These are phyloP conservation scores for Triplophysa siluroides DNA, from an alignment of 2,113 vertebrate genomes.

Conservation along the genomic window DNA sequence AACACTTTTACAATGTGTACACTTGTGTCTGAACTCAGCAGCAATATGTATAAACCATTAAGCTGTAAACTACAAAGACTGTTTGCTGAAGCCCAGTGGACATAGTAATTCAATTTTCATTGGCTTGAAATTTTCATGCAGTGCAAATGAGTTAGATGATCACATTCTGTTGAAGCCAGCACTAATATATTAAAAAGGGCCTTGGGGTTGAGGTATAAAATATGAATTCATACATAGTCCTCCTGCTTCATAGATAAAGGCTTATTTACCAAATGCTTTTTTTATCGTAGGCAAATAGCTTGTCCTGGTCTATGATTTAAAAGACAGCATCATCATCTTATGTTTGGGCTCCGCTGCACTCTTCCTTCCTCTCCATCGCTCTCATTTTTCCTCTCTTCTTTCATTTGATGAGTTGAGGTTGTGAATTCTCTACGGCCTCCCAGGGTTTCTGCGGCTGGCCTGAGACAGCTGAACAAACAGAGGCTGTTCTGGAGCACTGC, in stretches of 20 bases:
- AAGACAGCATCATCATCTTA: slow-evolving; percentile 51
- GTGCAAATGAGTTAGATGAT: slow-evolving; percentile 19
- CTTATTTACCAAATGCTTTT: background rate
- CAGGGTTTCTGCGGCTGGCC: slow-evolving; percentile 70
- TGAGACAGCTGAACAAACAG: slow-evolving; percentile 80
- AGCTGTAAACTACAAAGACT: background rate
- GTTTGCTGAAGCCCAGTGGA: background rate
- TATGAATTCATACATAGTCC: background rate
- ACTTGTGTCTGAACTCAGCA: background rate
- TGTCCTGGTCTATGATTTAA: slow-evolving; percentile 27
- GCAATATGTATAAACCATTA: slow-evolving; percentile 4
- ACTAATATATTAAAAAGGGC: slow-evolving; percentile 20
- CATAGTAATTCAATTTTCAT: slow-evolving; percentile 10
- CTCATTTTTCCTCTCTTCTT: slow-evolving; percentile 42
- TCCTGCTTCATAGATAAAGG: slow-evolving; percentile 2
- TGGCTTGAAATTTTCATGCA: slow-evolving; percentile 2
- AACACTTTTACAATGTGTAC: no score
- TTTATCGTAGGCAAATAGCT: background rate
- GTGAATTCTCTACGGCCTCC: slow-evolving; percentile 76
- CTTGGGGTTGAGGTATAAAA: slow-evolving; percentile 1
- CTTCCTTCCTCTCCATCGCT: slow-evolving; percentile 55
- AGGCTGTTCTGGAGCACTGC: slow-evolving; percentile 51
- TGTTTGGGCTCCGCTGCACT: slow-evolving; percentile 66
- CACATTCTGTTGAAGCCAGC: background rate
- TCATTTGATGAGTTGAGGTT: slow-evolving; percentile 75